Evolutionary conservation across 2,113 vertebrate species (phyloP).

Genomic region (Lutjanus erythropterus): DNA sequence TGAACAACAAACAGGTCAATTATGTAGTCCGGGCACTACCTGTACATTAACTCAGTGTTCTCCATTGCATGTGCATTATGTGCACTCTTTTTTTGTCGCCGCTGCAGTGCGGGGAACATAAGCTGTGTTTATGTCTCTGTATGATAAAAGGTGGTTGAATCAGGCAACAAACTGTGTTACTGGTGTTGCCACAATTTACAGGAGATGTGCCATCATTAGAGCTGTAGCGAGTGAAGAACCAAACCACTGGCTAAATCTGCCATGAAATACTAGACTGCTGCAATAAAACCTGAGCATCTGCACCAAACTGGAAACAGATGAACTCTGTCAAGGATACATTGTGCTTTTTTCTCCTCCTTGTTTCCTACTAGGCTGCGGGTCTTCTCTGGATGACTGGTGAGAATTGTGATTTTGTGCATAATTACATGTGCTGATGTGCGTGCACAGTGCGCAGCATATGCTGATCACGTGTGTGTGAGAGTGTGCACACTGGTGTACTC

Average conservation of each 20-base stretch:
- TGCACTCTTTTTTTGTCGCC: conserved; percentile 19
- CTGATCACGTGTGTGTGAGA: conserved; percentile 36
- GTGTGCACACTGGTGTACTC: conserved; percentile 30
- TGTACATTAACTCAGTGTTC: conserved; percentile 51
- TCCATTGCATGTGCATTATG: background rate
- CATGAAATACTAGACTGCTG: conserved; percentile 88
- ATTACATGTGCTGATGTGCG: conserved; percentile 61
- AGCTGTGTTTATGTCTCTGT: conserved; percentile 73
- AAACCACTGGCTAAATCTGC: conserved; percentile 86
- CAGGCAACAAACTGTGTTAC: conserved; percentile 70
- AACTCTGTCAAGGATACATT: conserved; percentile 83
- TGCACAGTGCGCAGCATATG: conserved; percentile 40
- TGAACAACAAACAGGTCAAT: conserved; percentile 73
- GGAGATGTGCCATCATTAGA: conserved; percentile 85
- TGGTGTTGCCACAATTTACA: conserved; percentile 83
- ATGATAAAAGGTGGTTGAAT: conserved; percentile 72
- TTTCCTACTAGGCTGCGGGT: conserved; percentile 72
- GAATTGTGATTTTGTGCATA: conserved; percentile 68
- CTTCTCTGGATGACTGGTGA: conserved; percentile 71
- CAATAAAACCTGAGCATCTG: conserved; percentile 88
- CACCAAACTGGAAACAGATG: conserved; percentile 89
- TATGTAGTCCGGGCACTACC: conserved; percentile 50
- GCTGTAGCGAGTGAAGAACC: conserved; percentile 72
- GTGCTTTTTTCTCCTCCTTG: conserved; percentile 65
- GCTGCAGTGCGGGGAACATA: conserved; percentile 16